A percentile compares a stretch with the other conserved stretches of the same genome.
These are phyloP conservation scores for Apocrypta bakeri DNA, from an alignment of 1,140 invertebrate species.

Conservation along the genomic window DNA sequence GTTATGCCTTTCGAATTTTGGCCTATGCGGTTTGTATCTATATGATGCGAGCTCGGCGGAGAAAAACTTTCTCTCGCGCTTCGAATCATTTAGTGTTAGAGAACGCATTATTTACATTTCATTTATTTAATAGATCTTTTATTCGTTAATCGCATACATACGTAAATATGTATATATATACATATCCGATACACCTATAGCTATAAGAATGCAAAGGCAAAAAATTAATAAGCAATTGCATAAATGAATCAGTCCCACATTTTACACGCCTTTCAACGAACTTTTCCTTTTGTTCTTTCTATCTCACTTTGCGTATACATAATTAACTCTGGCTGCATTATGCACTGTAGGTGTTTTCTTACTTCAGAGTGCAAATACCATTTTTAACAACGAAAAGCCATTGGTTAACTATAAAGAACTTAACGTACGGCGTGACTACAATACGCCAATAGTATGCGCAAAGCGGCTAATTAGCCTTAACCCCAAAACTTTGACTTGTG, in stretches of 20 bases:
- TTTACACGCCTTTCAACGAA: background rate
- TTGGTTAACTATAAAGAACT: background rate
- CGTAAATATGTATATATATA: background rate
- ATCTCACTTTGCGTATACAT: background rate
- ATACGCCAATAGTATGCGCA: too few species aligned
- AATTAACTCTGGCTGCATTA: background rate
- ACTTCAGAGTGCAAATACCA: background rate
- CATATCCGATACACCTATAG: background rate
- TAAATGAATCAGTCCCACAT: background rate
- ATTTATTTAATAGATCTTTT: too few species aligned
- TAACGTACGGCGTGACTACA: background rate
- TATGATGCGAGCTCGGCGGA: background rate
- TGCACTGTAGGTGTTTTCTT: background rate
- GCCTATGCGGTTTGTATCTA: background rate
- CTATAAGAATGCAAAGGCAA: background rate
- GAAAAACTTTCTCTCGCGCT: background rate
- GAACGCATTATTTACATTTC: too few species aligned
- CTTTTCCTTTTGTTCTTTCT: background rate
- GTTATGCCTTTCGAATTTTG: background rate
- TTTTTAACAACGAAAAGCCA: too few species aligned
- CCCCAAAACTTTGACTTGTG: background rate
- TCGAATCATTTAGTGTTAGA: background rate
- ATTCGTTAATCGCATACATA: too few species aligned
- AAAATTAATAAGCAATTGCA: slow-evolving; percentile 3
- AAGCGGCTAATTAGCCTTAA: too few species aligned